Base-by-base conservation (phyloP, 2,888 invertebrate species). In the Caenorhabditis macrosperma region DNA sequence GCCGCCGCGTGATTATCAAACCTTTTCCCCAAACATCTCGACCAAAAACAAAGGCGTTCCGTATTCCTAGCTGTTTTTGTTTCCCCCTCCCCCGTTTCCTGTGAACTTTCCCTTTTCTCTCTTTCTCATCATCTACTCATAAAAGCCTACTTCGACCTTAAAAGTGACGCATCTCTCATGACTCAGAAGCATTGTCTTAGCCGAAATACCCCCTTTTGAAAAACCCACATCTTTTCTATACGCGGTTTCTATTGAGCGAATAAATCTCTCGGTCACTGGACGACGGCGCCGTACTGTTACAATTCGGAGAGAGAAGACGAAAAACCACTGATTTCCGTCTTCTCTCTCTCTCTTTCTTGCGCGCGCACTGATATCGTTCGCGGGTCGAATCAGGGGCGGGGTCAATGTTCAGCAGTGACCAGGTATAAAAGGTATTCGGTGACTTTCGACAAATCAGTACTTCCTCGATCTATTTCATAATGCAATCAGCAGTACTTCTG, bases 191-290 rank as follows among this genome's bases (percentile, higher is more conserved):
- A 63, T 72, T 71, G 54, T 63, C 55, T 72, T 63, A 72, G 63
- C 46, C 28, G 63, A 55, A 64, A 46, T 38, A 38, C 63, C 28
- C n/a, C 48, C 35, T 54, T 55, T 50, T 59, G 44, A 46, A 74
- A 64, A 54, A 44, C 64, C 64, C 74, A 54, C 66, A 72, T 72
- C 72, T 46, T 50, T 71, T 72, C 63, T 72, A 54, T 72, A 78
- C 78, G 72, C 78, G 78, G 78, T 78, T 71, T 68, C 76, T 68
- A 76, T 71, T 67, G 61, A 78, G 78, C 78, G 78, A 78, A 78
- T 78, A 78, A 78, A 78, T 78, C 61, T 61, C 44, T 74, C 66
- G 74, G 66, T 74, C 74, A 67, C 67, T 67, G 75, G 61, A 68
- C 68, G 60, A 55, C n/a, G n/a, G n/a, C n/a, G n/a, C n/a, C 33